phyloP scores from a whole-genome alignment of 1,140 invertebrate species.

The Aphis gossypii region DNA sequence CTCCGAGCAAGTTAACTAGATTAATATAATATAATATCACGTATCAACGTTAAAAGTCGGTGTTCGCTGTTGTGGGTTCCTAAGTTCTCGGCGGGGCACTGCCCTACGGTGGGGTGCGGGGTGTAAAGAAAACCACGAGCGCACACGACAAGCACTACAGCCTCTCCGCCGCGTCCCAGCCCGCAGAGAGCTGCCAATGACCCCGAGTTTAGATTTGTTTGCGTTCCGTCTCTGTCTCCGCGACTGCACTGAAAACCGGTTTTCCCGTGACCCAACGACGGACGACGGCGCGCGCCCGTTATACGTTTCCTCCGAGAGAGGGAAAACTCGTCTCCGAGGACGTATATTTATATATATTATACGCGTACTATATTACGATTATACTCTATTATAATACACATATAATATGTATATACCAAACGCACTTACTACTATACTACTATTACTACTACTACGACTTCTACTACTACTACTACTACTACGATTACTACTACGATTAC shows the following conservation, averaged over 20 bases:
- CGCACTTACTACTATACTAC: neutral
- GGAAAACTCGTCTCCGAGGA: neutral
- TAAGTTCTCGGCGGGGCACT: neutral
- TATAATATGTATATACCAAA: neutral
- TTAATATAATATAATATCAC: too few relatives aligned
- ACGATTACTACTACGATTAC: neutral
- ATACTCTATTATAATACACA: neutral
- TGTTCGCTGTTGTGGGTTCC: neutral
- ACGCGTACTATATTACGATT: neutral
- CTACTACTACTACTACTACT: neutral
- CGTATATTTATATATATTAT: neutral
- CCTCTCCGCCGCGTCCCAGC: neutral
- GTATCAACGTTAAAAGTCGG: neutral
- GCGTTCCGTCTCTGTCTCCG: slow-evolving; percentile 45
- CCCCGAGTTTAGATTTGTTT: slow-evolving; percentile 50
- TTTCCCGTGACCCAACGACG: slow-evolving; percentile 46
- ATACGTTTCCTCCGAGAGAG: slow-evolving; percentile 35
- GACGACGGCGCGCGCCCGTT: slow-evolving; percentile 24
- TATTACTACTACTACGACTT: neutral
- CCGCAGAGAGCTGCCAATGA: slow-evolving; percentile 36
- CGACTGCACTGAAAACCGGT: slow-evolving; percentile 37
- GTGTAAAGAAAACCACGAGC: neutral
- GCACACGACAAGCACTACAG: neutral
- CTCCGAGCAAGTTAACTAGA: too few relatives aligned
- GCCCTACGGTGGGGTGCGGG: too few relatives aligned